Evolutionary conservation across 2,797 vertebrate species (phyloP), one percentile per base, ranked within the genome.

Genomic region (Sebastes aleutianus): DNA sequence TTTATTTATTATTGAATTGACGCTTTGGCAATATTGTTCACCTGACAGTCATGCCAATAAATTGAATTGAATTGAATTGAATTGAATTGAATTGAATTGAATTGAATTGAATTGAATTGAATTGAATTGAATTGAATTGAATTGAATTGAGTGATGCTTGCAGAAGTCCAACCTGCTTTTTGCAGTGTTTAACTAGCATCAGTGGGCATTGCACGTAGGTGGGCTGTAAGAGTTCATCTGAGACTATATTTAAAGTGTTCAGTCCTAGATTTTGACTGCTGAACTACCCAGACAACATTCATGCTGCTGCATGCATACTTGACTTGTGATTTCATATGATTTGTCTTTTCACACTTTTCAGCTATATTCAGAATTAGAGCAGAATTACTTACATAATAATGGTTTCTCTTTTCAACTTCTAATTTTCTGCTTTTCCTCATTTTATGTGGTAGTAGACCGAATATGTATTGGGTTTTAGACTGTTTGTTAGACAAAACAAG

Each of bases 161-260:
- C 16, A 16, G 54, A 2, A 69, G 61, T 80, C 29, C 54, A 71
- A 27, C 6, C 31, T 66, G 72, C 9, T 39, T 31, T 65, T 26
- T 50, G 50, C 65, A 54, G 56, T 24, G 20, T 69, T 53, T 11
- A 18, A 12, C 66, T 22, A 4, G 63, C 18, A 59, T 3, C 59
- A 57, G 73, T 80, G 74, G 67, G 74, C 62, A 59, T 77, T 54
- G 69, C 22, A 12, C 43, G 83, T 80, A 59, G 86, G 84, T 66
- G 88, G 81, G 43, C 62, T 70, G 71, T 10, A 22, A 22, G 27
- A 63, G 70, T 11, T 24, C 12, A 18, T 31, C 13, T 67, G 24
- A 29, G 62, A 47, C n/a, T 61, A 1, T 61, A 32, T 76, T 68
- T 57, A 7, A 31, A 34, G 47, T 62, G 26, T 47, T 58, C 24